Conservation (phyloP, 2,888 invertebrate species). For the Actias luna region DNA sequence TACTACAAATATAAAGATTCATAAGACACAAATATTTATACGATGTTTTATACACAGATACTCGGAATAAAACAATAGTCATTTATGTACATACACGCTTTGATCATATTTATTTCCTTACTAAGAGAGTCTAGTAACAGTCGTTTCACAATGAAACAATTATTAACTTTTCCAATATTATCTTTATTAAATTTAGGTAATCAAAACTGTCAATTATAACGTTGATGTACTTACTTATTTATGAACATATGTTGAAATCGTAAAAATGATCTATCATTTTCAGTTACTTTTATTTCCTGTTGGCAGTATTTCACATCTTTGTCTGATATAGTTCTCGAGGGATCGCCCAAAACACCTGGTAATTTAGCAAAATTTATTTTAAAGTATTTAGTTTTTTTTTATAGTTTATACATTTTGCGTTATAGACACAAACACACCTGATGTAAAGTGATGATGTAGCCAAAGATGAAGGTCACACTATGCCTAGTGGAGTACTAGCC, state of each 20-base stretch:
- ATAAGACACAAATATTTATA: not conserved
- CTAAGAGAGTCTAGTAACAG: not conserved
- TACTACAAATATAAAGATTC: not conserved
- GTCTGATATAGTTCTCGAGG: constrained; percentile 25
- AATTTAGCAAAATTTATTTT: constrained; percentile 16
- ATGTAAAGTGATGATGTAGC: too few relatives aligned
- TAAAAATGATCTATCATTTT: constrained; percentile 24
- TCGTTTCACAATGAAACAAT: not conserved
- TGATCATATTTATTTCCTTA: not conserved
- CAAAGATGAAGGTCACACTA: too few relatives aligned
- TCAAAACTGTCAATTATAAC: not conserved
- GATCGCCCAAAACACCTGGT: constrained; percentile 25
- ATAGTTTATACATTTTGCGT: not conserved
- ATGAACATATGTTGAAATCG: not conserved
- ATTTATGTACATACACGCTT: constrained; percentile 26
- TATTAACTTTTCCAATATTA: not conserved
- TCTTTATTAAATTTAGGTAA: constrained; percentile 12
- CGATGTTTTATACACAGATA: not conserved
- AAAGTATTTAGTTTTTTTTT: not conserved
- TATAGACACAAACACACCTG: too few relatives aligned
- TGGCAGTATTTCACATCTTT: constrained; percentile 40
- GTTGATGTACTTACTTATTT: not conserved
- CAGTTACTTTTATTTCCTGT: constrained; percentile 26
- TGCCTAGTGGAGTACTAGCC: too few relatives aligned
- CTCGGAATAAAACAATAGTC: constrained; percentile 15